phyloP scores from a whole-genome alignment of 2,113 vertebrate species.

The Eudyptes chrysolophus region DNA sequence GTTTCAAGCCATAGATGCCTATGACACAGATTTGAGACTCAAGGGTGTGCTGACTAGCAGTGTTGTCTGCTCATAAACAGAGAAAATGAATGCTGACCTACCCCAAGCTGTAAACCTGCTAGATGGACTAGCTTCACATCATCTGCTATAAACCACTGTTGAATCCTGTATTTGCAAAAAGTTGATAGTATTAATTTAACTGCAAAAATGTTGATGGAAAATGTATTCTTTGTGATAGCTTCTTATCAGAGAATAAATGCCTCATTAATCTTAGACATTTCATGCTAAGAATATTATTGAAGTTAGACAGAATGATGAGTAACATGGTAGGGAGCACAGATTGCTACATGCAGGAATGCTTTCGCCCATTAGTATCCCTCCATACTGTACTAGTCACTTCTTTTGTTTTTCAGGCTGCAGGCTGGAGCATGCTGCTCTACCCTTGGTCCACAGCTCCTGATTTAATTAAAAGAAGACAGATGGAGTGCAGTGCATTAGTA shows the following conservation, averaged over 20 bases:
- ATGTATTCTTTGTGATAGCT: slow-evolving; percentile 46
- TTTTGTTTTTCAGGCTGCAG: slow-evolving; percentile 41
- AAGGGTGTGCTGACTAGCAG: not conserved
- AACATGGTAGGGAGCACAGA: slow-evolving; percentile 60
- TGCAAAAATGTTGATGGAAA: slow-evolving; percentile 30
- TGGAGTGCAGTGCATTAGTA: not conserved
- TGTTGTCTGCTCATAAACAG: not conserved
- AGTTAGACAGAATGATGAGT: slow-evolving; percentile 65
- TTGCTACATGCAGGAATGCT: slow-evolving; percentile 52
- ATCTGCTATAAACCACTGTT: not conserved
- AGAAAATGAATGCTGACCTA: not conserved
- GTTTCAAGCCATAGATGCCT: not conserved
- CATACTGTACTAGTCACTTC: slow-evolving; percentile 18
- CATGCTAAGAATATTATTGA: slow-evolving; percentile 72
- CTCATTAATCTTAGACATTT: slow-evolving; percentile 68
- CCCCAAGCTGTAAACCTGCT: not conserved
- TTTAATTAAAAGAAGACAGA: slow-evolving; percentile 44
- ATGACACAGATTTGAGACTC: not conserved
- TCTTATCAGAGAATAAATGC: slow-evolving; percentile 57
- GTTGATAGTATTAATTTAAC: slow-evolving; percentile 36
- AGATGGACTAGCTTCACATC: not conserved
- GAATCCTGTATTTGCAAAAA: not conserved
- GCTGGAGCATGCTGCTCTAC: slow-evolving; percentile 31
- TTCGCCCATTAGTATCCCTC: slow-evolving; percentile 44
- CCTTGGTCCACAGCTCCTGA: not conserved